phyloP scores from a whole-genome alignment of 1,140 invertebrate species.

The Drosophila baimaii region DNA sequence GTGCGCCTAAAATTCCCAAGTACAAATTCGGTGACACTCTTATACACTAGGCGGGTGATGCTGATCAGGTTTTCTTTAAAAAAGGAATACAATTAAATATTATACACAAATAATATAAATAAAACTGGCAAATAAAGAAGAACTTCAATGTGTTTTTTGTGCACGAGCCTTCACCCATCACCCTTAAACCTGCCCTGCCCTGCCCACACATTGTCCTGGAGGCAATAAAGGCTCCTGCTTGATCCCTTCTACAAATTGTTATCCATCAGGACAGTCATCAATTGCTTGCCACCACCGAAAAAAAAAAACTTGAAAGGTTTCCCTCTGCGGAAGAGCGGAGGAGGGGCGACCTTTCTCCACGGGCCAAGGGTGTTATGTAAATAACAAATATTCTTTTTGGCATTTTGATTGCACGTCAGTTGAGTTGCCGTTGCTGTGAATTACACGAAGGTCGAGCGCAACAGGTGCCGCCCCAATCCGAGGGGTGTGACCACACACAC shows the following conservation, averaged over 20 bases:
- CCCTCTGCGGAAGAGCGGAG: background rate
- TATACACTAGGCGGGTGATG: background rate
- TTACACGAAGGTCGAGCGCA: conserved; percentile 44
- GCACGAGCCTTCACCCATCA: background rate
- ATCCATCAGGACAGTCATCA: conserved; percentile 39
- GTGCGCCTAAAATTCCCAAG: too few species aligned
- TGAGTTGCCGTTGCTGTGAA: conserved; percentile 35
- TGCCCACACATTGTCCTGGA: background rate
- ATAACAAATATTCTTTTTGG: conserved; percentile 53
- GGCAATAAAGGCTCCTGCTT: conserved; percentile 2
- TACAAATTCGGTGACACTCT: too few species aligned
- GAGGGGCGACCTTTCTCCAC: background rate
- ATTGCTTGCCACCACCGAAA: conserved; percentile 28
- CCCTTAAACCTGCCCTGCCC: too few species aligned
- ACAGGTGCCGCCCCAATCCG: conserved; percentile 32
- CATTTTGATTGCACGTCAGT: conserved; percentile 62
- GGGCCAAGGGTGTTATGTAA: conserved; percentile 32
- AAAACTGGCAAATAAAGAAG: background rate
- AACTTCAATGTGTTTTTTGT: background rate
- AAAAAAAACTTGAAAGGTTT: conserved; percentile 31
- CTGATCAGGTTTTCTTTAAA: background rate
- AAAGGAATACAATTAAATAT: too few species aligned
- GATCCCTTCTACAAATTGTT: conserved; percentile 22
- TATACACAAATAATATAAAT: background rate
- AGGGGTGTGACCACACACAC: conserved; percentile 16